Evolutionary conservation across 2,113 vertebrate genomes (phyloP), one percentile per base, ranked within the genome.

Genomic region (Gambusia affinis): DNA sequence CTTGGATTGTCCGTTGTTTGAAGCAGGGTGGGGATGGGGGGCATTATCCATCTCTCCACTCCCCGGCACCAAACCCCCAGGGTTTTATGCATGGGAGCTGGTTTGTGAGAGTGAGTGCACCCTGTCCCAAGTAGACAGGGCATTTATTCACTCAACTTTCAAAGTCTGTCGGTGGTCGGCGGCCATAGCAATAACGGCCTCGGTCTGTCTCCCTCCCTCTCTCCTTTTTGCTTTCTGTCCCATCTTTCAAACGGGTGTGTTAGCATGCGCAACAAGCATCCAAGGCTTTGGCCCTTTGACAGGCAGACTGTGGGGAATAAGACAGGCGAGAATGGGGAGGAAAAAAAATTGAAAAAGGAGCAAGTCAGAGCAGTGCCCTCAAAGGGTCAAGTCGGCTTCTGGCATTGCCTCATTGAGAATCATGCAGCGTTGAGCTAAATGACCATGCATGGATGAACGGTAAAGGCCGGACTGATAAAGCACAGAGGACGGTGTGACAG

Each of bases 131-230:
- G 84, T 64, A 91, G 91, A 93, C 92, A 92, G 91, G 92, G 85
- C 89, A 93, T 91, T 93, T 93, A 92, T 93, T 93, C 90, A 93
- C 92, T 91, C 90, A 85, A 89, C 89, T 89, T 82, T 87, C 82
- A 79, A 84, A 90, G 88, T 92, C 85, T 85, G 78, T 86, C 82
- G 51, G 73, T 82, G 78, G 82, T 84, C 89, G 85, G 86, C 88
- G 88, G 89, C 85, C 88, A 86, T 78, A 81, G 75, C 83, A 87
- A 70, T 73, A 87, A 75, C 77, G 37, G 78, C 83, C 84, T 88
- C 81, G 77, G 83, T 86, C 87, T 82, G 80, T 87, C 87, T 89
- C 79, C 47, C 83, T 72, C 81, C 54, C 64, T 73, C 69, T 47
- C 82, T 37, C n/a, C 28, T 66, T 27, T 51, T 17, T 63, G n/a